Evolutionary conservation across 2,888 invertebrate genomes (phyloP).

Genomic region (Drosophila picticornis): DNA sequence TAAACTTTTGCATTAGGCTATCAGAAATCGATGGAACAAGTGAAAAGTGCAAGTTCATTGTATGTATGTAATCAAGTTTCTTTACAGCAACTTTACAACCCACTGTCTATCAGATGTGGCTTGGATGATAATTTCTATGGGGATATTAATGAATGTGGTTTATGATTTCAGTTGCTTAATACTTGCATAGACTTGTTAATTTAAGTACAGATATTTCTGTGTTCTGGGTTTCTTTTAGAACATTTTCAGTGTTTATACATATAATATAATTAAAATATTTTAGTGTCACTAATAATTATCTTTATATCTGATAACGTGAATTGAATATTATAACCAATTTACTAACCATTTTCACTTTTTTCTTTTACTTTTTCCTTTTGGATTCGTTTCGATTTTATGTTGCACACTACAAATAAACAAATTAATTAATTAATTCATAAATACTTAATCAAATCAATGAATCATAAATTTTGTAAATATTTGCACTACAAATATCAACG

Average conservation of each 20-base stretch:
- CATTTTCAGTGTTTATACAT: constrained; percentile 16
- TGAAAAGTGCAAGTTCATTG: background rate
- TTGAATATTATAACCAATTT: constrained; percentile 46
- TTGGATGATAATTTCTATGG: constrained; percentile 9
- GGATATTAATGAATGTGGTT: constrained; percentile 17
- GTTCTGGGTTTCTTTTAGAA: constrained; percentile 23
- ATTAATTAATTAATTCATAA: constrained; percentile 35
- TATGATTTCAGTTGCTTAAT: constrained; percentile 18
- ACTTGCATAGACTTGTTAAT: constrained; percentile 7
- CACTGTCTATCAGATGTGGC: background rate
- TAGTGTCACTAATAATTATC: constrained; percentile 20
- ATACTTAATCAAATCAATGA: constrained; percentile 37
- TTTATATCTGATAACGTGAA: constrained; percentile 44
- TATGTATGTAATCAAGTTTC: constrained; percentile 11
- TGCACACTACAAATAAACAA: constrained; percentile 55
- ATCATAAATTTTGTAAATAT: constrained; percentile 51
- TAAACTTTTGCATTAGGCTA: constrained; percentile 1
- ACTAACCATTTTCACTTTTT: constrained; percentile 65
- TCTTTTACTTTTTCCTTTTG: constrained; percentile 73
- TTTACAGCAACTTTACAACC: constrained; percentile 15
- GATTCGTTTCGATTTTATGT: constrained; percentile 69
- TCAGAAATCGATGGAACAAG: constrained; percentile 1
- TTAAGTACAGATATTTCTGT: constrained; percentile 18
- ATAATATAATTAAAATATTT: constrained; percentile 6
- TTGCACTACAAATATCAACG: constrained; percentile 56